These are phyloP conservation scores for Tapirus terrestris DNA, from an alignment of 2,113 vertebrate species.

Conservation along the genomic window DNA sequence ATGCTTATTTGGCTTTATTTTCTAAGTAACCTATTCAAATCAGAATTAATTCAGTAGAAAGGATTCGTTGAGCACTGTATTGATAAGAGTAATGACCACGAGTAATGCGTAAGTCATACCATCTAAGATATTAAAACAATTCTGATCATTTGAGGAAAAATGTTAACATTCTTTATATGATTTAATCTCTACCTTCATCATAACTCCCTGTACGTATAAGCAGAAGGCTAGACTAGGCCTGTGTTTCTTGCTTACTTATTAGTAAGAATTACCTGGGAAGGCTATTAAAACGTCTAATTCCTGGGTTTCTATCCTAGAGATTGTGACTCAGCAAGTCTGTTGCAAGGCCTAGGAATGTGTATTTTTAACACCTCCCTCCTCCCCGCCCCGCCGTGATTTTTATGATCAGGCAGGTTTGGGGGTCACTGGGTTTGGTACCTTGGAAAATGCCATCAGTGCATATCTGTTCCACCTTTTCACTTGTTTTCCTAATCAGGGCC, in stretches of 20 bases:
- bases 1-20: slow-evolving; percentile 33
- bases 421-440: neutral
- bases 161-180: neutral
- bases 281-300: slow-evolving; percentile 5
- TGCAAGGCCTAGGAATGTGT: neutral
- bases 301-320: neutral
- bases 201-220: neutral
- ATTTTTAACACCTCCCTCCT: neutral
- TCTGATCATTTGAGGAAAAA: slow-evolving; percentile 31
- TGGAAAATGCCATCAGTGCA: neutral
- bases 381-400: no score
- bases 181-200: neutral
- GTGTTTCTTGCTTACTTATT: slow-evolving; percentile 30
- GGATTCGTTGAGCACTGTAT: neutral
- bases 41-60: slow-evolving; percentile 18
- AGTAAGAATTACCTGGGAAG: neutral
- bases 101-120: neutral
- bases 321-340: slow-evolving; percentile 2
- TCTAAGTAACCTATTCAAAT: slow-evolving; percentile 47
- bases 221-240: neutral
- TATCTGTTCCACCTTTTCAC: slow-evolving; percentile 11
- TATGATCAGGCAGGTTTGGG: neutral
- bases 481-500: slow-evolving; percentile 1
- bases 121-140: slow-evolving; percentile 1
- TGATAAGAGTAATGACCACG: neutral